These are phyloP conservation scores for Sebastes steindachneri DNA, from an alignment of 2,797 vertebrate species.

Conservation along the genomic window DNA sequence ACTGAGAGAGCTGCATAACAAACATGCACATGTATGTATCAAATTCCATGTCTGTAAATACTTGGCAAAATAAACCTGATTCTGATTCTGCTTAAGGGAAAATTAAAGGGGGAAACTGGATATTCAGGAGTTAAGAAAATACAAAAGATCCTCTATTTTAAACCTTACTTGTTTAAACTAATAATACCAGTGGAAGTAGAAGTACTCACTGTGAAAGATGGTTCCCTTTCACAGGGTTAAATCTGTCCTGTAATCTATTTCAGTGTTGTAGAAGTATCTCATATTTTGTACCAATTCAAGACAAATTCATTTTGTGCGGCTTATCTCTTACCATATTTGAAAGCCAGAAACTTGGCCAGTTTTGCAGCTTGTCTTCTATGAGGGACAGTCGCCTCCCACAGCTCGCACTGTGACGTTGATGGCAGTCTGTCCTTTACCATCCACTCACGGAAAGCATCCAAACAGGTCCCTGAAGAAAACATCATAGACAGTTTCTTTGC, in stretches of 20 bases:
- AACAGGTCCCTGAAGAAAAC: conserved; percentile 63
- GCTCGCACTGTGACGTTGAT: conserved; percentile 53
- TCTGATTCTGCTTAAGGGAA: too few relatives aligned
- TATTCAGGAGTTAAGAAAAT: too few relatives aligned
- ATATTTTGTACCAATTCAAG: not conserved
- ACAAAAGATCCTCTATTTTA: too few relatives aligned
- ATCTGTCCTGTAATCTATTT: not conserved
- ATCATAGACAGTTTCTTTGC: not conserved
- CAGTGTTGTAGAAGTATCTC: not conserved
- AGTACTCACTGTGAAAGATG: not conserved
- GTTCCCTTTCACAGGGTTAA: not conserved
- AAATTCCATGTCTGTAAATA: too few relatives aligned
- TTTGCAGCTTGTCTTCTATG: conserved; percentile 58
- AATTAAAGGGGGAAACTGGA: too few relatives aligned
- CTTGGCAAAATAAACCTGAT: too few relatives aligned
- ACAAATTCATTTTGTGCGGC: not conserved
- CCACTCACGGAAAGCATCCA: conserved; percentile 64
- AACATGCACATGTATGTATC: too few relatives aligned
- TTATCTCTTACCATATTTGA: conserved; percentile 72
- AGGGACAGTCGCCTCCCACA: conserved; percentile 60
- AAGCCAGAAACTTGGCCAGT: conserved; percentile 59
- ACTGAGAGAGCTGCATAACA: too few relatives aligned
- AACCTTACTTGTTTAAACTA: not conserved
- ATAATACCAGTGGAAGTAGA: not conserved
- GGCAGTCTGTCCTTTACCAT: conserved; percentile 2